Evolutionary conservation across 2,797 vertebrate species (phyloP), one percentile per base, ranked within the genome.

Genomic region (Gymnoscopelus braueri): DNA sequence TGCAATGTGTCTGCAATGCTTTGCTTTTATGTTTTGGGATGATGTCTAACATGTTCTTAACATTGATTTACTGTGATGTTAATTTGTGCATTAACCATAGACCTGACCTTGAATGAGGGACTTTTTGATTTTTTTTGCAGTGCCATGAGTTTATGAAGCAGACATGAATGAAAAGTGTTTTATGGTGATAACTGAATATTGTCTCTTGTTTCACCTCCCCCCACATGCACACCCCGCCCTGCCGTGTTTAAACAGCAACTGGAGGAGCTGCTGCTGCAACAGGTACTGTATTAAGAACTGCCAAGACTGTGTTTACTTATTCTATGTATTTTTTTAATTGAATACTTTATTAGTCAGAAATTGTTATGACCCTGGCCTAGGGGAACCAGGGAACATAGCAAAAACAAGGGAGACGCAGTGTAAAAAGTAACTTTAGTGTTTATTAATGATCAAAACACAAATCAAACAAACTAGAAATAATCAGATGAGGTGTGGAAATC

Each of bases 211-310:
- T 65, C 60, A 66, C 62, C 5, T 81, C 48, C 70, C 69, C 68
- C 77, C 67, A 1, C 32, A 35, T 35, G 32, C 32, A 2, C 39
- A 10, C 8, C 39, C 39, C 8, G 39, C 8, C 7, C 1, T 10
- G 8, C 62, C 65, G 5, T 59, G 68, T 57, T 60, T 60, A 0
- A 53, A 24, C 75, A 56, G 74, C 80, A 75, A 76, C 80, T 60
- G 90, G 79, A 84, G 88, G 78, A 87, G 80, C 84, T 7, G 78
- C 84, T 7, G 78, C 87, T 76, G 59, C 89, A 77, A 82, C 90
- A 90, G 91, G 91, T 92, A 88, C 3, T 75, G 52, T 1, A 57
- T 15, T 47, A 55, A 86, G 88, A 57, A 64, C 84, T 80, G 3
- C 1, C 60, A 63, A 49, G 15, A 24, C 57, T 1, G 15, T 48